phyloP scores from a whole-genome alignment of 1,140 invertebrate species.

The Cepaea nemoralis region DNA sequence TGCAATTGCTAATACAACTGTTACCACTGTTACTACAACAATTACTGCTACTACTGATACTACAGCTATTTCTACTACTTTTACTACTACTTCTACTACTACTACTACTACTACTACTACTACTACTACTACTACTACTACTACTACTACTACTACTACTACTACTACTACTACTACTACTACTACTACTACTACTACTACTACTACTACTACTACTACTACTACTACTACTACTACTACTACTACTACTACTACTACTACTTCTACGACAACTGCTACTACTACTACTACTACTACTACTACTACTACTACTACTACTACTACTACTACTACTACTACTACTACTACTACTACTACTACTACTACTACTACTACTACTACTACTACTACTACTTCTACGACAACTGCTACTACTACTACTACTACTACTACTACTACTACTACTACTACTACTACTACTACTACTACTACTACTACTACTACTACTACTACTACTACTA shows the following conservation, averaged over 20 bases:
- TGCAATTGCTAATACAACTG: neutral
- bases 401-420: neutral
- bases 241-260: neutral
- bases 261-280: no score
- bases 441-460: neutral
- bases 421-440: neutral
- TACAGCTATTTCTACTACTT: neutral
- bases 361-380: neutral
- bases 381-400: neutral
- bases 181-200: neutral
- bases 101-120: slow-evolving; percentile 15
- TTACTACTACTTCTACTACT: neutral
- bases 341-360: neutral
- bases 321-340: neutral
- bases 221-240: neutral
- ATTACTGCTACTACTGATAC: slow-evolving; percentile 25
- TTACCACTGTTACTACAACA: slow-evolving; percentile 24
- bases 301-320: neutral
- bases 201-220: neutral
- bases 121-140: neutral
- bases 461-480: neutral
- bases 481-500: slow-evolving; percentile 1
- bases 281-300: neutral
- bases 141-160: neutral
- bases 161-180: slow-evolving; percentile 21